Percentiles rank a stretch among this genome's conserved stretches.
Conservation (phyloP, 2,113 vertebrate genomes). For the Oreochromis tanganicae region DNA sequence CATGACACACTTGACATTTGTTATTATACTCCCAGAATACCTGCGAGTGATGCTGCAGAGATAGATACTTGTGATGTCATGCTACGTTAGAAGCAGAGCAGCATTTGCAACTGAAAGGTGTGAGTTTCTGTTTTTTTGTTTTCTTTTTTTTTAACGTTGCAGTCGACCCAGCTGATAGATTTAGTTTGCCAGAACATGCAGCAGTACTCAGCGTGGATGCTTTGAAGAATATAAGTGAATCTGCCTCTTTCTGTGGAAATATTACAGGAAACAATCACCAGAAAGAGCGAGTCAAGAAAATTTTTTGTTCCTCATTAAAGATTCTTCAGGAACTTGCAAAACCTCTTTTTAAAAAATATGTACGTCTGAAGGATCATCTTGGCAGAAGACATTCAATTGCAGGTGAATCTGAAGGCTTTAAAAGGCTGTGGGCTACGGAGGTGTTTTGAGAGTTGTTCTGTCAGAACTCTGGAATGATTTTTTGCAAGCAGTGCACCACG, state of each 20-base stretch:
- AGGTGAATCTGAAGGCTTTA: neutral
- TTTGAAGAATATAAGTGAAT: neutral
- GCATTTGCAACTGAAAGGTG: neutral
- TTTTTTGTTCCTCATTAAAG: neutral
- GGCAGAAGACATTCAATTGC: neutral
- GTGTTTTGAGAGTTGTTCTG: neutral
- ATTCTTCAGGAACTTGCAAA: neutral
- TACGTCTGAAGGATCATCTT: neutral
- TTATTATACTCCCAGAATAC: neutral
- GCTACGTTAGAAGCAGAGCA: neutral
- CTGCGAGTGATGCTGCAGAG: neutral
- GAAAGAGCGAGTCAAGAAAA: neutral
- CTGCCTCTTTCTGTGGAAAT: neutral
- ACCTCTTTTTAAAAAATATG: neutral
- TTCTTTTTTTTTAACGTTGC: neutral
- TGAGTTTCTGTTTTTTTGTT: neutral
- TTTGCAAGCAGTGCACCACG: neutral
- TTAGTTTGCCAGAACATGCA: neutral
- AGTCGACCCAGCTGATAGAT: neutral
- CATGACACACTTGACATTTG: neutral
- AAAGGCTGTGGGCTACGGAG: neutral
- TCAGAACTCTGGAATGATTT: neutral
- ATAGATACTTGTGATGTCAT: neutral
- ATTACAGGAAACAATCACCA: neutral
- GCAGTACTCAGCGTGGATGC: neutral